Evolutionary conservation across 2,797 vertebrate species (phyloP).

Genomic region (Enteromius mattozi): DNA sequence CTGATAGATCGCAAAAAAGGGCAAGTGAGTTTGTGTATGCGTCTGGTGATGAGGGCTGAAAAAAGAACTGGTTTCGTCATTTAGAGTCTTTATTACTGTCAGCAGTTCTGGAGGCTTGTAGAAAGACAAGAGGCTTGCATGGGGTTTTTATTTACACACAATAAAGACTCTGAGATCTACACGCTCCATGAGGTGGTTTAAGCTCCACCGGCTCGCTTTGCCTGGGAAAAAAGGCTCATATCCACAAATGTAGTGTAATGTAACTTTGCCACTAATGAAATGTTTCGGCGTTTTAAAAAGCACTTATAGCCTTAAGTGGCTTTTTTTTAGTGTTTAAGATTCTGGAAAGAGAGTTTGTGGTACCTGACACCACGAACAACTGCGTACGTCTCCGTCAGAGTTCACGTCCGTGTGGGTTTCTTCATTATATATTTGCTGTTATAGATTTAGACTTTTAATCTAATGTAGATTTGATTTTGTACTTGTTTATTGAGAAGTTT

Average conservation of each 20-base stretch:
- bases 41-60: constrained; percentile 15
- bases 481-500: background rate
- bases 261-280: constrained; percentile 74
- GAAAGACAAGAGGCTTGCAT: constrained; percentile 26
- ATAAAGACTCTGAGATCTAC: constrained; percentile 35
- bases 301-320: constrained; percentile 68
- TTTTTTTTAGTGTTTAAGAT: constrained; percentile 21
- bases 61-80: constrained; percentile 44
- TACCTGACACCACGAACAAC: constrained; percentile 62
- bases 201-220: constrained; percentile 46
- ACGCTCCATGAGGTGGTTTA: constrained; percentile 11
- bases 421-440: constrained; percentile 21
- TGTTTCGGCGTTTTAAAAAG: constrained; percentile 70
- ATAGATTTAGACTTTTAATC: background rate
- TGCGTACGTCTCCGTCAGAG: constrained; percentile 34
- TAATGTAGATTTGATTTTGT: background rate
- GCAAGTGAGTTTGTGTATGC: constrained; percentile 26
- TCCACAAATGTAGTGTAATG: constrained; percentile 77
- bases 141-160: constrained; percentile 50
- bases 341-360: constrained; percentile 66
- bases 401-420: constrained; percentile 28
- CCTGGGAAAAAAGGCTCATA: constrained; percentile 69
- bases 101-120: constrained; percentile 34
- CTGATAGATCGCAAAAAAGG: constrained; percentile 40
- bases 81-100: constrained; percentile 49